Evolutionary conservation across 2,797 vertebrate genomes (phyloP), one percentile per base, ranked within the genome.

Genomic region (Botia almorhae): DNA sequence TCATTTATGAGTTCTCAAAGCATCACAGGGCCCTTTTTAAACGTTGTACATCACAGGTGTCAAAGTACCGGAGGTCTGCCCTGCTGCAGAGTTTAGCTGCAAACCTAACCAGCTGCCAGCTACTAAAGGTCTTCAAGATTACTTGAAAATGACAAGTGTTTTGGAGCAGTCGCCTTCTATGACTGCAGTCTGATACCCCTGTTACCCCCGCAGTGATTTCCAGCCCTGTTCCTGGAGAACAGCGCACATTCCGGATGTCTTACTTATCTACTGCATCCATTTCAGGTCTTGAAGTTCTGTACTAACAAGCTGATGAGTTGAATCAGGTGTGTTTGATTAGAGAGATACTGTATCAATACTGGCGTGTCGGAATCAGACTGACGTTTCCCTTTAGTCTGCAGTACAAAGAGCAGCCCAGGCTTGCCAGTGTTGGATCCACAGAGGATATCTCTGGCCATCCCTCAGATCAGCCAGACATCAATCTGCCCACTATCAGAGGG

Each of bases 391-490:
- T 10, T 1, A 29, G 19, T 63, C 43, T 63, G 17, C 50, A 4
- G 71, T 48, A 51, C 56, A 23, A 14, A 64, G 26, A 60, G 17
- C 76, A 71, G 29, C 10, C n/a, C 16, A 70, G 56, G 29, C 39
- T 29, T 3, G 16, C 61, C 61, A 61, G 58, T 61, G 58, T n/a
- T 61, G 58, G 12, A 12, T 61, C 58, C 23, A 61, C 21, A 60
- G 19, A 48, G 75, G 63, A 69, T 19, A 39, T 56, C 56, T 60
- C 19, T 2, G 6, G 19, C 33, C 2, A 0, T 65, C 50, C 29
- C 43, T 82, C 69, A 77, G 81, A 74, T 78, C 53, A 69, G n/a
- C 74, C 74, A 46, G 23, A 77, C 50, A 82, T 72, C 80, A 82
- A 39, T 72, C 60, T 67, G 16, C 8, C 17, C 4, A 39, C 29